Evolutionary conservation across 2,888 invertebrate species (phyloP), one percentile per base, ranked within the genome.

Genomic region (Brassicogethes aeneus): DNA sequence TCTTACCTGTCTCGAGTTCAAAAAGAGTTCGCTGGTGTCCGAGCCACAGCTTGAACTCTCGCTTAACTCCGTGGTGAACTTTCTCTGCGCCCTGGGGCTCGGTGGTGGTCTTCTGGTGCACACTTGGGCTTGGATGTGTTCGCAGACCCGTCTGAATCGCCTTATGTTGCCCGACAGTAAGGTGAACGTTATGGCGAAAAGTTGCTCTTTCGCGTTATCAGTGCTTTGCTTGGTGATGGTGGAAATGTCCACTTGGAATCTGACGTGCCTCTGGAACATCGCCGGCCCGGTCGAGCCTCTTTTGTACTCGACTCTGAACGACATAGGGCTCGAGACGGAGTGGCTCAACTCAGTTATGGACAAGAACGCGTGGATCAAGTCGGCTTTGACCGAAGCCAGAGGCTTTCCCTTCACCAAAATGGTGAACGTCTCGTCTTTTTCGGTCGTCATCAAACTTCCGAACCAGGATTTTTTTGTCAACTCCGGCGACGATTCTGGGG

Each of bases 391-490:
- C 10, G 92, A 91, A 40, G 95, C 93, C 53, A 99, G 72, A 0
- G 94, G 93, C 64, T 95, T 95, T 29, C 95, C 96, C 62, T 94
- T 93, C 3, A 97, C 93, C 47, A 97, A 75, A 43, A 97, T 88
- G 17, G 96, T 95, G 70, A 96, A 93, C 2, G 91, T 92, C 68
- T 97, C 96, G 60, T 99, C 97, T 61, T 96, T 87, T 64, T 91
- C 95, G 2, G 87, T 93, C n/a, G 95, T 89, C 72, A 99, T 89
- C 52, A 99, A 72, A 52, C 93, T 93, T 8, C 97, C 97, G 70
- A 99, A 99, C 97, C 97, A 99, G 0, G 97, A 97, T 51, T 93
- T 86, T 70, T 97, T 97, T 32, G 96, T 96, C 39, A 95, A 73
- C 69, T 96, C 95, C 0, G 95, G 95, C 0, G 94, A 95, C 0